Base-by-base conservation (phyloP, 2,113 vertebrate genomes). In the Pelecanus crispus region DNA sequence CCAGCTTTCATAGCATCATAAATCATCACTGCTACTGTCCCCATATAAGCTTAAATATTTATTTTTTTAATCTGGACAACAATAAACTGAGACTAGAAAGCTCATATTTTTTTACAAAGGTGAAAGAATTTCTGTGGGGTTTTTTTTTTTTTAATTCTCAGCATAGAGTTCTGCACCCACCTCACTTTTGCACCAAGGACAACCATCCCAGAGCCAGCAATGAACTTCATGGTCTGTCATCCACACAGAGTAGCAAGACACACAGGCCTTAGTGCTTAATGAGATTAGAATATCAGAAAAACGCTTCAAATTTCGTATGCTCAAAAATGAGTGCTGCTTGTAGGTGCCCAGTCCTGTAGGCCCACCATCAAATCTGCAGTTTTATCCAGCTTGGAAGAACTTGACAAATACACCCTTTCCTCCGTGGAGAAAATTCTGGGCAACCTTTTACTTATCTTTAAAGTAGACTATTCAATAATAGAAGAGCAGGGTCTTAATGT, bases 401-500 rank as follows among this genome's bases (percentile, higher is more conserved):
- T 14, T 36, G 7, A 75, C 14, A 32, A 61, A 31, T 15, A 67
- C 24, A 62, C 49, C 9, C 49, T 45, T 61, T 61, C 31, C 31
- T n/a, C 19, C 3, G 9, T 1, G 4, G 17, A 68, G 32, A 32
- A 68, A 70, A 49, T 63, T 32, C 10, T 10, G 21, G 10, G 22
- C 13, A 26, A 50, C 8, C 13, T 74, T 71, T 42, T 26, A 59
- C 8, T 77, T 24, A 24, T 3, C n/a, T 86, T 50, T 66, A 28
- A 72, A 70, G 49, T 4, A 32, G 8, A 26, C 4, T 52, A 44
- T 1, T 72, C 49, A 88, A 0, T 22, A 82, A 61, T 4, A 38
- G 36, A 55, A 63, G n/a, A 40, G 5, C 1, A 2, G 4, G 9
- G 11, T 28, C 26, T 63, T 42, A 11, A 11, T 0, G 0, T 5